Percentiles rank a stretch among this genome's conserved stretches.
Evolutionary conservation across 2,888 invertebrate genomes (phyloP).

Genomic region (Leucophenga montana): DNA sequence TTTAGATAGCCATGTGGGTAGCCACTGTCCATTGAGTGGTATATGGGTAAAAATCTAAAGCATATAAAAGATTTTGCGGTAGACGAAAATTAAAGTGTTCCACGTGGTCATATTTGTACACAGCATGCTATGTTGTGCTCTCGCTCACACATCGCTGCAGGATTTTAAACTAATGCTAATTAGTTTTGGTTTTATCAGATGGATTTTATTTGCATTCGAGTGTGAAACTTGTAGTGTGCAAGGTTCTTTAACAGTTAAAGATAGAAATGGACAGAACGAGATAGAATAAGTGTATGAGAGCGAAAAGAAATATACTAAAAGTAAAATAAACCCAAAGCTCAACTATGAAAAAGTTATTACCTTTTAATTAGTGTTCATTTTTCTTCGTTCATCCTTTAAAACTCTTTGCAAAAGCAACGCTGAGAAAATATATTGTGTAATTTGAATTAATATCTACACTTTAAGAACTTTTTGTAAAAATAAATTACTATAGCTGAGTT

Average conservation of each 20-base stretch:
- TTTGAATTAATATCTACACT: no score
- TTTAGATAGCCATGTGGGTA: conserved; percentile 43
- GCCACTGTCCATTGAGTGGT: neutral
- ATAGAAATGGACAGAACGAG: no score
- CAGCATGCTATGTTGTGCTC: no score
- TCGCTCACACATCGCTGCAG: neutral
- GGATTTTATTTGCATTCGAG: conserved; percentile 42
- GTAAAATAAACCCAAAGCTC: neutral
- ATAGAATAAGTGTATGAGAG: no score
- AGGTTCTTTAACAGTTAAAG: no score
- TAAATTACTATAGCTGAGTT: no score
- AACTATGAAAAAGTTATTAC: conserved; percentile 54
- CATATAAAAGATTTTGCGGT: conserved; percentile 40
- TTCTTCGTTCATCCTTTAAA: neutral
- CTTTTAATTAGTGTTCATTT: conserved; percentile 58
- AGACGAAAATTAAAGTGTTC: conserved; percentile 59
- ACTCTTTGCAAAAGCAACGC: neutral
- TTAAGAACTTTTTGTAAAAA: no score
- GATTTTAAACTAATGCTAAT: conserved; percentile 3
- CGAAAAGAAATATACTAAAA: no score
- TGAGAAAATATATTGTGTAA: neutral
- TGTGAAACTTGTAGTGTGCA: conserved; percentile 45
- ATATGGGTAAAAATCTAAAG: neutral
- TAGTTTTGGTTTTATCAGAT: conserved; percentile 7
- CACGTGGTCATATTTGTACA: neutral